Evolutionary conservation across 2,888 invertebrate genomes (phyloP), one percentile per base, ranked within the genome.

Genomic region (Cephus pygmeus): DNA sequence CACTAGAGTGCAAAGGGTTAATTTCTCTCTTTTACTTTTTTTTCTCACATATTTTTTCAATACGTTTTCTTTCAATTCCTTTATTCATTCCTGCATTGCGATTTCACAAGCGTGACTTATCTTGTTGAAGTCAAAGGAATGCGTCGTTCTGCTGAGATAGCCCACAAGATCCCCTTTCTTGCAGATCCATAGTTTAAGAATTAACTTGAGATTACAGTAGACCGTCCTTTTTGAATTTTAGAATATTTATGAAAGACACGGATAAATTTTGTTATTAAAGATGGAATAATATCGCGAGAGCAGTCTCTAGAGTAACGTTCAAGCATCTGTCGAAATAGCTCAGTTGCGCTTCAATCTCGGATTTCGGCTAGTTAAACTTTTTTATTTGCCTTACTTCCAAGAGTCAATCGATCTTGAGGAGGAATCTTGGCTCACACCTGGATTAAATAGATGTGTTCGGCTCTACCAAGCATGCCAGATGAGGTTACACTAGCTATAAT

Each of bases 311-410:
- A 56, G 23, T 0, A 34, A 1, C 0, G 3, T 9, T 11, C 1
- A 34, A 35, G 4, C 73, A 73, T 73, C 56, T 34, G 73, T 73
- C 78, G 73, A 78, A 78, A 78, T 78, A 78, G 73, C 78, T 73
- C 78, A 78, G 75, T 75, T 78, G 75, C 77, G 77, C 75, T 77
- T 71, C 77, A 77, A 56, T 75, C 31, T 71, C 75, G 77, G 77
- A 76, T 78, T 78, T 73, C 76, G 78, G 78, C 76, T 76, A 75
- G 35, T 73, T 56, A 35, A 3, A 34, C 9, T n/a, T 11, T 34
- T 74, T 74, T 9, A 35, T 34, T 74, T 74, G 56, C 9, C 9
- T 56, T 56, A 15, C 56, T 56, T 23, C 56, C 56, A 56, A 23
- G 23, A 56, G 23, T 6, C 56, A 56, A 56, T 56, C 15, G 56